Evolutionary conservation across 1,140 invertebrate genomes (phyloP).

Genomic region (Scaptodrosophila lebanonensis): DNA sequence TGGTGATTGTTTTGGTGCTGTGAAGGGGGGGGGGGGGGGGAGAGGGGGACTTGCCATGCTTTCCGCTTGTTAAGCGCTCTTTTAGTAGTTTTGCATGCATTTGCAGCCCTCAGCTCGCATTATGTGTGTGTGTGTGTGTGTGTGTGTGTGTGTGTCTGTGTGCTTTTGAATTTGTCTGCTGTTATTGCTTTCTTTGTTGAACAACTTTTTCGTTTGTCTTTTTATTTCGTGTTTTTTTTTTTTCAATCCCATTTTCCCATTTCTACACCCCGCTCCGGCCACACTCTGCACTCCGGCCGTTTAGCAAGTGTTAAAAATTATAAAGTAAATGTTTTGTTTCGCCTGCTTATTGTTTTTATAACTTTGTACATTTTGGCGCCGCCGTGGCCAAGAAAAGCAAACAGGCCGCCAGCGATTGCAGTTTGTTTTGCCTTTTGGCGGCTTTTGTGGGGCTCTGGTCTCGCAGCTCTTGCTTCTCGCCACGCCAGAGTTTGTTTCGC

Average conservation of each 20-base stretch:
- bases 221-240: neutral
- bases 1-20: no score
- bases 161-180: slow-evolving; percentile 4
- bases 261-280: no score
- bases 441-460: neutral
- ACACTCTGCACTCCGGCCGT: neutral
- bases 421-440: neutral
- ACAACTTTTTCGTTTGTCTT: neutral
- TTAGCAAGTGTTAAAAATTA: slow-evolving; percentile 58
- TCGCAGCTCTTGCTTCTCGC: no score
- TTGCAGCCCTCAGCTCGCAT: neutral
- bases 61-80: slow-evolving; percentile 55
- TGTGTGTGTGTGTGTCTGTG: neutral
- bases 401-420: neutral
- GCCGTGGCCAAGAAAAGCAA: neutral
- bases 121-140: neutral
- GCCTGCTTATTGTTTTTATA: slow-evolving; percentile 63
- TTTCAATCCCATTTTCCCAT: neutral
- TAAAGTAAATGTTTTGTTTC: slow-evolving; percentile 68
- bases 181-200: slow-evolving; percentile 3
- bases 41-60: slow-evolving; percentile 31
- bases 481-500: no score
- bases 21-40: neutral
- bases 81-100: slow-evolving; percentile 54
- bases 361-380: slow-evolving; percentile 64